A percentile compares a stretch with the other conserved stretches of the same genome.
phyloP scores from a whole-genome alignment of 2,888 invertebrate genomes.

The Cantharis rustica region DNA sequence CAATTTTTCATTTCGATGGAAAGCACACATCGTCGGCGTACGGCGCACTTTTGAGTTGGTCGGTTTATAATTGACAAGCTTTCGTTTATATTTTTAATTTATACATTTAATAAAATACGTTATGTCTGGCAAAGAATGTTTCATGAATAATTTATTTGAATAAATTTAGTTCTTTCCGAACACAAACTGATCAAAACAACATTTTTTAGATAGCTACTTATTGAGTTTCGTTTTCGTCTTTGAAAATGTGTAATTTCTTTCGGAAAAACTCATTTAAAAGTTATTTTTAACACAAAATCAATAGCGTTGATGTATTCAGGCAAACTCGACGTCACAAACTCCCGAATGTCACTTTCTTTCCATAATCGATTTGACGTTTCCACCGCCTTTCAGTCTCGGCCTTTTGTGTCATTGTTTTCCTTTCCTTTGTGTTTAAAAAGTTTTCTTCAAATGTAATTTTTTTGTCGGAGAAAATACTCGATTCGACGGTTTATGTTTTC shows the following conservation, averaged over 20 bases:
- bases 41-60: background rate
- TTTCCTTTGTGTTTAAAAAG: slow-evolving; percentile 6
- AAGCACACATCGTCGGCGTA: background rate
- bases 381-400: background rate
- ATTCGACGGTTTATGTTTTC: background rate
- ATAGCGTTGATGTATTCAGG: background rate
- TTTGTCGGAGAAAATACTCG: background rate
- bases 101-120: background rate
- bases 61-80: background rate
- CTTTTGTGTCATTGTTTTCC: slow-evolving; percentile 5
- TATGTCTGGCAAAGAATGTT: background rate
- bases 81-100: background rate
- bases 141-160: background rate
- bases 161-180: background rate
- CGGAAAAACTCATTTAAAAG: background rate
- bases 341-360: background rate
- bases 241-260: background rate
- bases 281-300: background rate
- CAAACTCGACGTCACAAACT: background rate
- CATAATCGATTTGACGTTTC: slow-evolving; percentile 1
- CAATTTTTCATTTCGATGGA: background rate
- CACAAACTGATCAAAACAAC: background rate
- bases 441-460: background rate
- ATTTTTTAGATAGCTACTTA: background rate
- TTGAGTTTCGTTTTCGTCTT: background rate